Evolutionary conservation across 2,797 vertebrate species (phyloP), one percentile per base, ranked within the genome.

Genomic region (Phoxinus dragarum): DNA sequence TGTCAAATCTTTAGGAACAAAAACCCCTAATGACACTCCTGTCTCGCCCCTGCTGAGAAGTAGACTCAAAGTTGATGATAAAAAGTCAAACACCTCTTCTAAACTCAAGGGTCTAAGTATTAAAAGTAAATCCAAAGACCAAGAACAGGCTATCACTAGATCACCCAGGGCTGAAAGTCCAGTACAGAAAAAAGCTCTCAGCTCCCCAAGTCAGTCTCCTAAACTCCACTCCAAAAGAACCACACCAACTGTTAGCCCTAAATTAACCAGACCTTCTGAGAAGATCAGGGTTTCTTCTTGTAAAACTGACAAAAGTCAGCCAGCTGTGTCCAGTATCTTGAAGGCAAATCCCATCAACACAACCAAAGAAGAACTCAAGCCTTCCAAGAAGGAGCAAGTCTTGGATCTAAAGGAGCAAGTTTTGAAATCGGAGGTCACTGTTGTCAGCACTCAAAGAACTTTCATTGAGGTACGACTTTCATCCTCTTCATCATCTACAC

Each of bases 381-480:
- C 75, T 80, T 42, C n/a, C 56, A 82, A 85, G 34, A 75, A 83
- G 59, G 52, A 87, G 59, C 69, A 61, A 40, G 44, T 86, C 80
- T 81, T 89, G 72, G 88, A 87, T 69, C 67, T 85, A 52, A 88
- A 86, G 34, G 91, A 92, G 3, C 91, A 89, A 5, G 27, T 52
- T 16, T 74, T 81, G 19, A 86, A 88, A 79, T 67, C 87, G 5
- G 93, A 93, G 56, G 40, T 56, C 52, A 87, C 84, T 5, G 92
- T 88, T 3, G 92, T 94, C 81, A 93, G 91, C 42, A 89, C 88
- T 66, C 96, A 95, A 44, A 94, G 95, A 9, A 94, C 95, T 40
- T 96, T 96, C 82, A 96, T 96, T 67, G 91, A 96, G 80, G 96
- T 97, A 36, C 96, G 91, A 31, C 91, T 96, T 81, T 95, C 95